Evolutionary conservation across 2,113 vertebrate species (phyloP), one percentile per base, ranked within the genome.

Genomic region (cat (Felis catus)): DNA sequence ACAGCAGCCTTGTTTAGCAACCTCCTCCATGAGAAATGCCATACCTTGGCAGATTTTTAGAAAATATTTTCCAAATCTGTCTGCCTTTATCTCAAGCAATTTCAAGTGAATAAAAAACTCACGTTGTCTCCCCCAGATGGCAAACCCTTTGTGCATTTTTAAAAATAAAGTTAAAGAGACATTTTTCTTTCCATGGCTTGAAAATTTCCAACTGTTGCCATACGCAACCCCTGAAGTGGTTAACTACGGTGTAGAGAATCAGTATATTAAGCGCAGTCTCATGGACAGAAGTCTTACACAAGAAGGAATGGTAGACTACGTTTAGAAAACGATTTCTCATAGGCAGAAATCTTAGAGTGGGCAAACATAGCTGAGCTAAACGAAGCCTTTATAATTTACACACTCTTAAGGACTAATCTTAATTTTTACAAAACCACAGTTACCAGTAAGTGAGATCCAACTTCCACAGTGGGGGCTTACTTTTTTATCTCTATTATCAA

Each of bases 151-250:
- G 13, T 9, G 33, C 25, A 83, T 55, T 31, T 92, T 97, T 92
- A 96, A 81, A 80, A 81, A 19, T 61, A 61, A 91, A 94, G 33
- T 61, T 87, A 15, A 41, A 23, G 10, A 3, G 70, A 70, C 25
- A 33, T 74, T 97, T 98, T 94, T 83, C 81, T 96, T 97, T 95
- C 3, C 74, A 84, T 88, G 89, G 86, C 78, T 97, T 96, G 61
- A 95, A 86, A 79, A 80, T 55, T 2, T 80, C 73, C 0, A 94
- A 79, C 36, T 96, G 14, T 23, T 97, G n/a, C 29, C 58, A 36
- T 76, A 70, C 10, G 79, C 31, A 65, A 94, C 39, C 55, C 39
- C 63, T 85, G 36, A 97, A 96, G 12, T 95, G 25, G 2, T 84
- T 29, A 31, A 66, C 36, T 23, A n/a, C 84, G 15, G 23, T 1